Conservation (phyloP, 2,113 vertebrate genomes). For the Daubentonia madagascariensis region DNA sequence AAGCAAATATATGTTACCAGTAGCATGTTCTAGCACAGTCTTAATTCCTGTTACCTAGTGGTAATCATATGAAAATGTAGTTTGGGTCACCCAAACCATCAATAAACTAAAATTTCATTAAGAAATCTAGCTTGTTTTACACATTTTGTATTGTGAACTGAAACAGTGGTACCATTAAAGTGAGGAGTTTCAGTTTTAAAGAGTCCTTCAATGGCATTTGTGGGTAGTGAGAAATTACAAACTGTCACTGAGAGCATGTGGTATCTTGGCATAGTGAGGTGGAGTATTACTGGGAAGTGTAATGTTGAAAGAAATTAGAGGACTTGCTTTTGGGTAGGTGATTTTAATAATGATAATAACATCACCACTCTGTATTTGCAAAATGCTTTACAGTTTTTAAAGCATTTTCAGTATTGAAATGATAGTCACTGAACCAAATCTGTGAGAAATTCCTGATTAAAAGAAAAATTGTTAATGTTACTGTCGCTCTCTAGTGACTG, state of each 20-base stretch:
- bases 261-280: not conserved
- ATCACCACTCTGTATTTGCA: not conserved
- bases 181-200: not conserved
- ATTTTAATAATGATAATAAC: not conserved
- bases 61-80: not conserved
- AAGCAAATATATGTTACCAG: not conserved
- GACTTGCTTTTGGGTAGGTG: not conserved
- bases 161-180: not conserved
- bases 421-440: not conserved
- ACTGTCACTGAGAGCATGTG: not conserved
- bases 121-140: constrained; percentile 11
- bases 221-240: not conserved
- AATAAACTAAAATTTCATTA: not conserved
- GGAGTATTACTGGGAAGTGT: not conserved
- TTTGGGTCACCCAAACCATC: not conserved
- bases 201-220: not conserved
- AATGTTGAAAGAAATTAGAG: not conserved
- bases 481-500: not conserved
- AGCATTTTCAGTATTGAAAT: not conserved
- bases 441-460: not conserved
- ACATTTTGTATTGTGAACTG: not conserved
- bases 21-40: not conserved
- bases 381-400: not conserved
- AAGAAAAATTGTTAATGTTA: not conserved
- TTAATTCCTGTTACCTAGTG: not conserved